A percentile compares a stretch with the other conserved stretches of the same genome.
These are phyloP conservation scores for Scortum barcoo DNA, from an alignment of 2,113 vertebrate species.

Conservation along the genomic window DNA sequence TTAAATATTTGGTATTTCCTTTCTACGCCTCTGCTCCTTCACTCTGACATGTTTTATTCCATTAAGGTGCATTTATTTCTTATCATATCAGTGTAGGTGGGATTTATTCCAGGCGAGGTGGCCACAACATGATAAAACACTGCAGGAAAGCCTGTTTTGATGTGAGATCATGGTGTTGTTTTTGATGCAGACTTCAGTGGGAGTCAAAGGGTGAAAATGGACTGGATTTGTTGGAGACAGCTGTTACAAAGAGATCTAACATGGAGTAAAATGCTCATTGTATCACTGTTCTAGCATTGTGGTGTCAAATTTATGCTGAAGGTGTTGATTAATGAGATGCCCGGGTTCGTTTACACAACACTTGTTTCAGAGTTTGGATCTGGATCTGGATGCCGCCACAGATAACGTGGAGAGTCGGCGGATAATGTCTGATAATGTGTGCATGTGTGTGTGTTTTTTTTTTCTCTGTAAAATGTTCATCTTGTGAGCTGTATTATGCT, in stretches of 20 bases:
- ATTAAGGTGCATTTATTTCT: not conserved
- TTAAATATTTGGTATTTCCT: not conserved
- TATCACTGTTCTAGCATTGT: not conserved
- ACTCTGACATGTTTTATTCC: not conserved
- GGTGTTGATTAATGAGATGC: not conserved
- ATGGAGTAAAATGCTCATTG: not conserved
- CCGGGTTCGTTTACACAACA: not conserved
- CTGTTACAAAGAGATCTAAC: constrained; percentile 19
- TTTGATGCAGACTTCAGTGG: not conserved
- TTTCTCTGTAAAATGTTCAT: constrained; percentile 22
- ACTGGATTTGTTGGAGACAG: constrained; percentile 38
- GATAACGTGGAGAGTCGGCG: not conserved
- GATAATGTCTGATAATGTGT: not conserved
- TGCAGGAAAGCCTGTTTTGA: not conserved
- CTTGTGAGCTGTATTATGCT: constrained; percentile 37
- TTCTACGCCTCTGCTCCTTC: not conserved
- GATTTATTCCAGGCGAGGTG: not conserved
- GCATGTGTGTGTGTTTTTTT: not conserved
- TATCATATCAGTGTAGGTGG: not conserved
- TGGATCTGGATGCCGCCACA: constrained; percentile 12
- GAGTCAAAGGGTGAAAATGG: constrained; percentile 4
- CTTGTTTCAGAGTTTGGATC: not conserved
- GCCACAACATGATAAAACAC: not conserved
- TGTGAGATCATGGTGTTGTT: not conserved
- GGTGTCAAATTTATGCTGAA: not conserved